Evolutionary conservation across 2,797 vertebrate genomes (phyloP).

Genomic region (Scarus forsteni): DNA sequence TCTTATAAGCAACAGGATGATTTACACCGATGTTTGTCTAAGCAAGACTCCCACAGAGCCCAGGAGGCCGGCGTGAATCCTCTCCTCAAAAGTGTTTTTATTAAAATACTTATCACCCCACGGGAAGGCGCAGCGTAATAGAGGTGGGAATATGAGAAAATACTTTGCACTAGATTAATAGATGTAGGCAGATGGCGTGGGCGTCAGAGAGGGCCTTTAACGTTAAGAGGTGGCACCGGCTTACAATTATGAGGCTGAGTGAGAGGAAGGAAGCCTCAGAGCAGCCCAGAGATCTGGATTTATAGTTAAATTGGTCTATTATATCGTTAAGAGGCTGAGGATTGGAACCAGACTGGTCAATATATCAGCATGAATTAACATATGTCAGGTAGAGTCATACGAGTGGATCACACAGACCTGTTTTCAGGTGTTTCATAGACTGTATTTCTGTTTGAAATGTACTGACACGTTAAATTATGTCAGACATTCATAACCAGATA

Average conservation of each 20-base stretch:
- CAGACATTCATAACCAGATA: too few species aligned
- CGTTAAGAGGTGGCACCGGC: conserved; percentile 37
- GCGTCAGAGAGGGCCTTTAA: conserved; percentile 52
- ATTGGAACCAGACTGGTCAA: neutral
- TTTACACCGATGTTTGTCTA: conserved; percentile 13
- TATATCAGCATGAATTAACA: too few species aligned
- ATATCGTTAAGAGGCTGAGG: conserved; percentile 8
- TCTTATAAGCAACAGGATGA: conserved; percentile 11
- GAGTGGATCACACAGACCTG: too few species aligned
- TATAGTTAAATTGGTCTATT: neutral
- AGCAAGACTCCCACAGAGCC: conserved; percentile 6
- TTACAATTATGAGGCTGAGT: conserved; percentile 36
- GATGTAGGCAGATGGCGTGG: conserved; percentile 63
- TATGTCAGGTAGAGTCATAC: too few species aligned
- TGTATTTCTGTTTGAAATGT: too few species aligned
- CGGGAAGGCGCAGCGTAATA: conserved; percentile 1
- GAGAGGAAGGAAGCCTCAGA: conserved; percentile 2
- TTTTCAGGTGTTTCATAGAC: too few species aligned
- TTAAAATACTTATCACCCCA: conserved; percentile 37
- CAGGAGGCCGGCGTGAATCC: conserved; percentile 23
- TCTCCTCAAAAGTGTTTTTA: conserved; percentile 34
- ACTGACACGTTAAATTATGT: too few species aligned
- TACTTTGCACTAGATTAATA: conserved; percentile 54
- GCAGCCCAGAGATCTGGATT: conserved; percentile 21
- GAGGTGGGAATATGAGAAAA: conserved; percentile 44